These are phyloP conservation scores for Turritopsis dohrnii DNA, from an alignment of 30 jellyfish, hydroid and myxozoan genomes.

Conservation along the genomic window DNA sequence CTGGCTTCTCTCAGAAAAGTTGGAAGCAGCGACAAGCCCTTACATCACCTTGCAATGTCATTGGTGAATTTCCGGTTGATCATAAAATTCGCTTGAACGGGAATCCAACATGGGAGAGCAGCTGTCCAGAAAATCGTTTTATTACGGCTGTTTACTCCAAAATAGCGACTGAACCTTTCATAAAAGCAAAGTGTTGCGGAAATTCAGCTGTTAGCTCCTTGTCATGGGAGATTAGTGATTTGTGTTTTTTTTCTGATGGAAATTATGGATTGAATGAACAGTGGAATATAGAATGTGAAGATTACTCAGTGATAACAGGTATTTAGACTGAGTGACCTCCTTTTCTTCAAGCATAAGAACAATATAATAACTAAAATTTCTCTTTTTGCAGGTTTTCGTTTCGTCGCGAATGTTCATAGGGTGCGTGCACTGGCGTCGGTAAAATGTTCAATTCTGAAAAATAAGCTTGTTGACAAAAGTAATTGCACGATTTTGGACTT, in stretches of 20 bases:
- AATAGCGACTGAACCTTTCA: conserved; percentile 6
- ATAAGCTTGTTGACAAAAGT: conserved; percentile 33
- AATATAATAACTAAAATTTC: too few species aligned
- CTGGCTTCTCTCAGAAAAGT: background rate
- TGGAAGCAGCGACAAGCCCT: background rate
- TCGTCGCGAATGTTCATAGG: background rate
- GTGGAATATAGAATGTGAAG: conserved; percentile 77
- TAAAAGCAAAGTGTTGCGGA: conserved; percentile 57
- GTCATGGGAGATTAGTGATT: conserved; percentile 42
- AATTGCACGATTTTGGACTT: conserved; percentile 40
- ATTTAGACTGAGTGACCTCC: background rate
- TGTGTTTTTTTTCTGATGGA: conserved; percentile 38
- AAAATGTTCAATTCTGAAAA: conserved; percentile 52
- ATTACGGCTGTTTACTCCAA: conserved; percentile 26
- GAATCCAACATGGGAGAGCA: conserved; percentile 1
- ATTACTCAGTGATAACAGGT: conserved; percentile 73
- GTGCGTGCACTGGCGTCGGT: conserved; percentile 35
- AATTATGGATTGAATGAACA: conserved; percentile 17
- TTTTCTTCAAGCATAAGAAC: too few species aligned
- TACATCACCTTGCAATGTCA: conserved; percentile 17
- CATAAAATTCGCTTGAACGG: background rate
- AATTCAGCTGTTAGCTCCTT: conserved; percentile 47
- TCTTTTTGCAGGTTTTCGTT: background rate
- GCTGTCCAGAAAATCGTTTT: conserved; percentile 19
- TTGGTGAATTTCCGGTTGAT: conserved; percentile 9